phyloP scores from a whole-genome alignment of 2,888 invertebrate genomes.

The Drosophila algonquin region DNA sequence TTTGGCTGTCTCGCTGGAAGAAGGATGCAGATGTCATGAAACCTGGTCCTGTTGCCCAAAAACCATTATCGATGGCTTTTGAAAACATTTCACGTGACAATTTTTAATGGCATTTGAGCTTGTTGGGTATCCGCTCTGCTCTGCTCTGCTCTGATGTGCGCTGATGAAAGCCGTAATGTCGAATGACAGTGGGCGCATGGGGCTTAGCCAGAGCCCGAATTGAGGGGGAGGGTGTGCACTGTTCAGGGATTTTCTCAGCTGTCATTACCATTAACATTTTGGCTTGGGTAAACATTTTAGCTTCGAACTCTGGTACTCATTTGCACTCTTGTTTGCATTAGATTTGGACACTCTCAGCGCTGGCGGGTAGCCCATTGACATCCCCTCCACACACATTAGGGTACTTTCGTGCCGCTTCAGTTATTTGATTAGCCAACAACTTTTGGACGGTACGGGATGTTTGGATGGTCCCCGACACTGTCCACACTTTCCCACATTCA shows the following conservation, averaged over 20 bases:
- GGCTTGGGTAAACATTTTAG: slow-evolving; percentile 67
- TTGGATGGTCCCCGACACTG: slow-evolving; percentile 24
- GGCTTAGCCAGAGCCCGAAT: neutral
- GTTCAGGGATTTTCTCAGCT: slow-evolving; percentile 63
- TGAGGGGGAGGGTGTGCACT: slow-evolving; percentile 10
- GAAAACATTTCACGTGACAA: slow-evolving; percentile 52
- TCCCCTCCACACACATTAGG: slow-evolving; percentile 33
- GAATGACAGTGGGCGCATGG: slow-evolving; percentile 2
- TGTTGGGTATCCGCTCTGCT: slow-evolving; percentile 4
- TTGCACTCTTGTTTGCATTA: slow-evolving; percentile 55
- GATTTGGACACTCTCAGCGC: slow-evolving; percentile 52
- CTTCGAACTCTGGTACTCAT: slow-evolving; percentile 38
- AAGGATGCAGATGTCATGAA: slow-evolving; percentile 30
- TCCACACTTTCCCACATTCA: slow-evolving; percentile 27
- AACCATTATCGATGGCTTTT: slow-evolving; percentile 19
- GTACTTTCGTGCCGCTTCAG: slow-evolving; percentile 43
- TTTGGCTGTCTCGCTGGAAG: slow-evolving; percentile 1
- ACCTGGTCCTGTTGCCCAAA: slow-evolving; percentile 4
- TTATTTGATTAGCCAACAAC: slow-evolving; percentile 53
- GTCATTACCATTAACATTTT: slow-evolving; percentile 67
- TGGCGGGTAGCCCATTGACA: slow-evolving; percentile 43
- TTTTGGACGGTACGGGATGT: slow-evolving; percentile 12
- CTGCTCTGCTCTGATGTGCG: slow-evolving; percentile 7
- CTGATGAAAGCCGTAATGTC: slow-evolving; percentile 30
- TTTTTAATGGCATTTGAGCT: slow-evolving; percentile 38